Evolutionary conservation across 2,888 invertebrate genomes (phyloP).

Genomic region (Lissocephala sabroskyi): DNA sequence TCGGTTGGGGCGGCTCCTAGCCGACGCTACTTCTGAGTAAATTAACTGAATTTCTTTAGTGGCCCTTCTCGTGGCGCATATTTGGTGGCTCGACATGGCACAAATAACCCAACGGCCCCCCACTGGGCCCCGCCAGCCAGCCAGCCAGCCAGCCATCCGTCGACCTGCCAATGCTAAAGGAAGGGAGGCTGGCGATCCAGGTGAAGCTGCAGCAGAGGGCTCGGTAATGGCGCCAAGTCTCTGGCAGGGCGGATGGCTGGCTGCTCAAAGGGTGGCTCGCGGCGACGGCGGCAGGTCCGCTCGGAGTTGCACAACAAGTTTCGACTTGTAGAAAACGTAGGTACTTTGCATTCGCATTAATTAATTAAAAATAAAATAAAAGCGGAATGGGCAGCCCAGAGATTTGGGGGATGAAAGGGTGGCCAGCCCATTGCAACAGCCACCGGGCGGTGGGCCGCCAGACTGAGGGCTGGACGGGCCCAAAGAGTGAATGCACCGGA

Average conservation of each 20-base stretch:
- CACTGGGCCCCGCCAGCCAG: no score
- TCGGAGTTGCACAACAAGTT: constrained; percentile 60
- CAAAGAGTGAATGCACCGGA: constrained; percentile 60
- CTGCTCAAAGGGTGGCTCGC: constrained; percentile 44
- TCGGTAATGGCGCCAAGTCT: constrained; percentile 31
- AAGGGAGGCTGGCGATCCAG: neutral
- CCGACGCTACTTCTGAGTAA: constrained; percentile 61
- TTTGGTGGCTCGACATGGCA: constrained; percentile 41
- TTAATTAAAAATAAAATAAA: constrained; percentile 69
- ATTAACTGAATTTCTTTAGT: constrained; percentile 67
- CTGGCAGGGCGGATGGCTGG: neutral
- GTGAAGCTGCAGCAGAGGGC: neutral
- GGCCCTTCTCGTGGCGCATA: constrained; percentile 48
- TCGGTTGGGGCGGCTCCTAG: neutral
- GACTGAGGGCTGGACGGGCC: constrained; percentile 2
- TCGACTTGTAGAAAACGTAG: constrained; percentile 67
- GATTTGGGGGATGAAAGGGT: constrained; percentile 10
- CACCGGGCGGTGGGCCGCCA: constrained; percentile 10
- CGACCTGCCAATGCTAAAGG: no score
- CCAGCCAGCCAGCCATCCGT: no score
- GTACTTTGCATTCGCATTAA: constrained; percentile 69
- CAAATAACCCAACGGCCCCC: constrained; percentile 10
- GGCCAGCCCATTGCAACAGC: constrained; percentile 21
- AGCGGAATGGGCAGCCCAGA: constrained; percentile 1
- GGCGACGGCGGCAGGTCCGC: neutral